Evolutionary conservation across 1,140 invertebrate species (phyloP).

Genomic region (Brachionus asplanchnoidis): DNA sequence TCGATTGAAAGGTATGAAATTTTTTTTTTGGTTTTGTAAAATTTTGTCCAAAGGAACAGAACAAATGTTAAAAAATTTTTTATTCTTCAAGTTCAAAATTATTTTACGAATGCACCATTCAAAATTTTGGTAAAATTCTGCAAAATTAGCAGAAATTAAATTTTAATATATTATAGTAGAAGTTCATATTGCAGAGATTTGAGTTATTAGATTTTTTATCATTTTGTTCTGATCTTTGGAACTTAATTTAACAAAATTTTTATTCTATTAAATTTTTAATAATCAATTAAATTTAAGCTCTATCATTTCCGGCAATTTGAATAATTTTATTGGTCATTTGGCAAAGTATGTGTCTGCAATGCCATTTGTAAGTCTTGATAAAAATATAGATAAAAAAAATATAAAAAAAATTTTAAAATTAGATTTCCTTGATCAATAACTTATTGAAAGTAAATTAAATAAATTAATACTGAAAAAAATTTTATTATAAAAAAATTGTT

Average conservation of each 20-base stretch:
- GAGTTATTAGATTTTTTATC: too few relatives aligned
- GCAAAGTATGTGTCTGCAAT: slow-evolving; percentile 72
- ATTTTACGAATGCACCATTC: too few relatives aligned
- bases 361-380: slow-evolving; percentile 67
- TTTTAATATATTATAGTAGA: too few relatives aligned
- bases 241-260: neutral
- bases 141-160: too few relatives aligned
- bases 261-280: neutral
- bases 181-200: too few relatives aligned
- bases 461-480: neutral
- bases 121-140: too few relatives aligned
- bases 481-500: slow-evolving; percentile 43
- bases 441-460: slow-evolving; percentile 67
- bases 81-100: too few relatives aligned
- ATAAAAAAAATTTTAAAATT: slow-evolving; percentile 21
- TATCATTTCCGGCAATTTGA: slow-evolving; percentile 78
- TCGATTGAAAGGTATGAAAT: slow-evolving; percentile 75
- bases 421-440: slow-evolving; percentile 79
- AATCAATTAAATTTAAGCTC: slow-evolving; percentile 66
- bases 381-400: too few relatives aligned
- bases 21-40: too few relatives aligned
- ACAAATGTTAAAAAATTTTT: too few relatives aligned
- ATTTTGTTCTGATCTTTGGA: too few relatives aligned
- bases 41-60: too few relatives aligned
- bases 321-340: slow-evolving; percentile 70